Evolutionary conservation across 1,140 invertebrate species (phyloP).

Genomic region (Ephestia elutella): DNA sequence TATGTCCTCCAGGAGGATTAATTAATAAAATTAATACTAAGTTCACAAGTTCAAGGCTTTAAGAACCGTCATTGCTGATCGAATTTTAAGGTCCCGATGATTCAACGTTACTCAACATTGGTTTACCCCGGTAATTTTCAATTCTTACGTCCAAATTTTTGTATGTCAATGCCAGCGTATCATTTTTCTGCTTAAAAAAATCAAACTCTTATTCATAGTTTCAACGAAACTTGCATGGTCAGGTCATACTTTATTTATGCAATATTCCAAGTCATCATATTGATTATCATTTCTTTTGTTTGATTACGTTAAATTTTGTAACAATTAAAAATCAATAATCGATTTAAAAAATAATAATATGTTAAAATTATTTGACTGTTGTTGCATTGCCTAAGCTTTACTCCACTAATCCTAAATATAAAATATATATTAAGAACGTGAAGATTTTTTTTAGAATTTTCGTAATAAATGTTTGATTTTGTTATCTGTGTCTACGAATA

Average conservation of each 20-base stretch:
- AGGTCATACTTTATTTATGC: background rate
- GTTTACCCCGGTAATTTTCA: background rate
- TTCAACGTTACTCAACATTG: background rate
- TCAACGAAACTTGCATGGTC: background rate
- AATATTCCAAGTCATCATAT: background rate
- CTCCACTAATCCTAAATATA: too few species aligned
- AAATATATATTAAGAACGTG: too few species aligned
- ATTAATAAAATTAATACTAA: too few species aligned
- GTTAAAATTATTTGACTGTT: too few species aligned
- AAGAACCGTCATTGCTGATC: background rate
- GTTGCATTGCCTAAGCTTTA: too few species aligned
- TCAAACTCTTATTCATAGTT: constrained; percentile 4
- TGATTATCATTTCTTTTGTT: background rate
- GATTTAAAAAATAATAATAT: too few species aligned
- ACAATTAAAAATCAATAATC: too few species aligned
- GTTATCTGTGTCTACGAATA: background rate
- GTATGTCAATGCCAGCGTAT: background rate
- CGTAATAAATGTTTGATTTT: background rate
- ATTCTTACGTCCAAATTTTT: background rate
- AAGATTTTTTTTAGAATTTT: too few species aligned
- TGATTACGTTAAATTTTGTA: background rate
- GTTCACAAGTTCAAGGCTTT: background rate
- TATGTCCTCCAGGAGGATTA: too few species aligned
- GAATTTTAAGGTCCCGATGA: background rate
- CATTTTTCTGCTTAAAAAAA: background rate